These are phyloP conservation scores for Eristalis arbustorum DNA, from an alignment of 2,888 invertebrate genomes.

Conservation along the genomic window DNA sequence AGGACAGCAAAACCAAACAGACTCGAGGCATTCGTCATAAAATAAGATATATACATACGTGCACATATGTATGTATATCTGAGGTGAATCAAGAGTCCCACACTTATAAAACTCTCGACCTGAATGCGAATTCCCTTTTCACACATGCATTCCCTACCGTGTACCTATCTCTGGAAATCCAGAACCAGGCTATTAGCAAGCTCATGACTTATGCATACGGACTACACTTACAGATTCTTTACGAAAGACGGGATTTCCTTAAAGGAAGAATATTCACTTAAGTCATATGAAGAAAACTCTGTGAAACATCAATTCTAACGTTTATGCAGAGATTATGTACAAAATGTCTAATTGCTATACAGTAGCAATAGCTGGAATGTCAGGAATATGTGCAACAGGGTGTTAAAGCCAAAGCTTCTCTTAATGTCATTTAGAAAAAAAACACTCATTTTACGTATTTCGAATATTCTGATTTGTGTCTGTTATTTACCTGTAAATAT, in stretches of 20 bases:
- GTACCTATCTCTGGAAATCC: constrained; percentile 17
- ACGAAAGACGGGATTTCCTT: background rate
- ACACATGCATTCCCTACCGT: constrained; percentile 33
- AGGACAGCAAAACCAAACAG: constrained; percentile 66
- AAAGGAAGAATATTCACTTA: background rate
- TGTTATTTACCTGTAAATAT: too few relatives aligned
- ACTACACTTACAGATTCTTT: background rate
- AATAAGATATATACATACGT: constrained; percentile 14
- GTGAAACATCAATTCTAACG: background rate
- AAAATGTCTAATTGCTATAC: too few relatives aligned
- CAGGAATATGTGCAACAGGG: background rate
- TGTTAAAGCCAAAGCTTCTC: background rate
- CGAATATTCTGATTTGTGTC: background rate
- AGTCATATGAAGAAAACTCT: background rate
- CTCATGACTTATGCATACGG: constrained; percentile 63
- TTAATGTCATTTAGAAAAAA: background rate
- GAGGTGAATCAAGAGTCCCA: constrained; percentile 60
- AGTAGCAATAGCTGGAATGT: background rate
- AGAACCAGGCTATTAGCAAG: constrained; percentile 52
- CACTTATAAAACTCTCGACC: constrained; percentile 64
- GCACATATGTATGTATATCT: constrained; percentile 15
- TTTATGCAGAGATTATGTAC: too few relatives aligned
- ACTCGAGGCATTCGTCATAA: constrained; percentile 62
- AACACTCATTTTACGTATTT: background rate
- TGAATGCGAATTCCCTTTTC: constrained; percentile 63